These are phyloP conservation scores for Apocheima hispidaria DNA, from an alignment of 2,888 invertebrate species.

Conservation along the genomic window DNA sequence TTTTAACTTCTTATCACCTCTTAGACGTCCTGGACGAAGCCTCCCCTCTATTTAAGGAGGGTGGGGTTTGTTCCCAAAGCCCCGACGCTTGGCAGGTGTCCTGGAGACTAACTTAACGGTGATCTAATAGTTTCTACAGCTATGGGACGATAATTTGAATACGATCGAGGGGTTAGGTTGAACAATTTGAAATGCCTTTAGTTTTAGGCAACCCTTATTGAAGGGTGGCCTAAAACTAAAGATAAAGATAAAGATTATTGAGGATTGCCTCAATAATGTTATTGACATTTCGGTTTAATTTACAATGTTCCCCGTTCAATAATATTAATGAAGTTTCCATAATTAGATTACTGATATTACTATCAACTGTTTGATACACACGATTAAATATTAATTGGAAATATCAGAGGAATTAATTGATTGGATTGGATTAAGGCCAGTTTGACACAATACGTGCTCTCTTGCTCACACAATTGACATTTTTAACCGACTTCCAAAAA, in stretches of 20 bases:
- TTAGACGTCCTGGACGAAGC: too few relatives aligned
- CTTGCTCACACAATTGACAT: too few relatives aligned
- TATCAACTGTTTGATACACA: constrained; percentile 12
- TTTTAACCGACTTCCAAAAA: too few relatives aligned
- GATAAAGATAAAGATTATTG: too few relatives aligned
- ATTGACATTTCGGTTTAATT: constrained; percentile 27
- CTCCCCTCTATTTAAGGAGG: too few relatives aligned
- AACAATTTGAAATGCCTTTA: neutral
- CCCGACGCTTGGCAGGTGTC: too few relatives aligned
- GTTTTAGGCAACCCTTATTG: neutral
- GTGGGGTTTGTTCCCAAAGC: too few relatives aligned
- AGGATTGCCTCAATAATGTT: neutral
- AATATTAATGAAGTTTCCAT: constrained; percentile 19
- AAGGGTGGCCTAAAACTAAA: too few relatives aligned
- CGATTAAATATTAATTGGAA: constrained; percentile 16
- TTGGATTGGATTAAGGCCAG: neutral
- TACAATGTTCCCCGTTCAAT: constrained; percentile 8
- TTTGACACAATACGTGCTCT: neutral
- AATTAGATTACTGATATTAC: constrained; percentile 13
- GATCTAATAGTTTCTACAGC: too few relatives aligned
- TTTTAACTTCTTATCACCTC: too few relatives aligned
- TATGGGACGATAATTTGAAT: too few relatives aligned
- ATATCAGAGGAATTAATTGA: constrained; percentile 13
- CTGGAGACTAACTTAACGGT: too few relatives aligned
- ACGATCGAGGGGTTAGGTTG: neutral